Conservation (phyloP, 2,888 invertebrate genomes). For the Cryptus armator region DNA sequence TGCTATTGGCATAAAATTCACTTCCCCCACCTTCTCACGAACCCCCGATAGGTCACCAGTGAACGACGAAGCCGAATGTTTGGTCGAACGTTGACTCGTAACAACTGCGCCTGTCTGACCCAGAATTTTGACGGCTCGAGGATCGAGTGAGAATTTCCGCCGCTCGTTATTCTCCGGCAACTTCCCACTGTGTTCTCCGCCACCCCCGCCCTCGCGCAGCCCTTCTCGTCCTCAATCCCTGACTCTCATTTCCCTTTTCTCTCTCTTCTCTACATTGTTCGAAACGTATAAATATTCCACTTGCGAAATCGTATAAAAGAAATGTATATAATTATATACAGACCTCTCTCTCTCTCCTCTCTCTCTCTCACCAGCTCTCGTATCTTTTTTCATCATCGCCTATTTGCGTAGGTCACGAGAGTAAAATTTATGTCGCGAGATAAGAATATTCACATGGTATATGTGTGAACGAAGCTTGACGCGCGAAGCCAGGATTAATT, state of each 20-base stretch:
- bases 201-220: slow-evolving; percentile 23
- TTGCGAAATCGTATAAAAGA: not conserved
- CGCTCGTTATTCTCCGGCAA: slow-evolving; percentile 58
- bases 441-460: slow-evolving; percentile 33
- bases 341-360: not conserved
- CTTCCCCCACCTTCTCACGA: not conserved
- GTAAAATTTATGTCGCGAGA: slow-evolving; percentile 41
- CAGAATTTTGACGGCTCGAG: slow-evolving; percentile 67
- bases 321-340: slow-evolving; percentile 1
- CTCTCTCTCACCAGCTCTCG: not conserved
- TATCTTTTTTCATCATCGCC: slow-evolving; percentile 16
- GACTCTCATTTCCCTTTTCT: not conserved
- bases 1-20: slow-evolving; percentile 11
- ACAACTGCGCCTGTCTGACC: slow-evolving; percentile 69
- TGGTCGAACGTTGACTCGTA: slow-evolving; percentile 66
- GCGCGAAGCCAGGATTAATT: slow-evolving; percentile 38
- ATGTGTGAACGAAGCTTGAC: not conserved
- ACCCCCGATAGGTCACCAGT: not conserved
- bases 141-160: slow-evolving; percentile 61
- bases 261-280: slow-evolving; percentile 23
- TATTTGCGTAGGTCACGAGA: not conserved
- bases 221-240: slow-evolving; percentile 47
- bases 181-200: not conserved
- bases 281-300: slow-evolving; percentile 31
- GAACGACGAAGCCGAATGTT: slow-evolving; percentile 45